These are phyloP conservation scores for Adrianichthys oophorus DNA, from an alignment of 2,797 vertebrate species.

Conservation along the genomic window DNA sequence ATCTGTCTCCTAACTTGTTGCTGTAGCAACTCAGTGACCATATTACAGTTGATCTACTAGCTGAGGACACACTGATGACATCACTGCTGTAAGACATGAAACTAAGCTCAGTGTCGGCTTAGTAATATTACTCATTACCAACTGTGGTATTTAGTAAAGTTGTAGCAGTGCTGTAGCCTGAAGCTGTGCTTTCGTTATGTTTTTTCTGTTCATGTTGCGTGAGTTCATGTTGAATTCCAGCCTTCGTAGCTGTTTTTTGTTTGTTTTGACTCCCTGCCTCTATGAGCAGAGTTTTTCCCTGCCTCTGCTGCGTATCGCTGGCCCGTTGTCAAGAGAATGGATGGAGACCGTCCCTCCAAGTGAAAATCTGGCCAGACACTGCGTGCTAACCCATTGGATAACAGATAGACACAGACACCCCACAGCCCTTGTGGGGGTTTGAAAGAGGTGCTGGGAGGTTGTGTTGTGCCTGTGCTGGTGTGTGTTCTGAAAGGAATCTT, in stretches of 20 bases:
- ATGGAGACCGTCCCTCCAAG: conserved; percentile 86
- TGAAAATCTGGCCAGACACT: conserved; percentile 89
- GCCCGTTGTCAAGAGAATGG: conserved; percentile 93
- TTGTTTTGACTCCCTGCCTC: conserved; percentile 50
- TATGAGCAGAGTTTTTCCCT: conserved; percentile 70
- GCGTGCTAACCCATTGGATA: conserved; percentile 91
- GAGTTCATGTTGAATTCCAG: no score
- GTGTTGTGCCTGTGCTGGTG: conserved; percentile 69
- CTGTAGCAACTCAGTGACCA: no score
- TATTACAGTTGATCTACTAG: no score
- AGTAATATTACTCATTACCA: no score
- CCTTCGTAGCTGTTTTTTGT: not conserved
- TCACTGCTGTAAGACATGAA: no score
- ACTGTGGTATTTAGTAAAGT: no score
- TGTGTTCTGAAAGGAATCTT: conserved; percentile 79
- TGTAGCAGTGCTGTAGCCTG: no score
- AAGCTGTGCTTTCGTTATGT: not conserved
- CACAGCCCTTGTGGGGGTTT: conserved; percentile 91
- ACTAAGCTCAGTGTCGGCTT: no score
- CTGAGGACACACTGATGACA: no score
- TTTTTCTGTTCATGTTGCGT: conserved; percentile 9
- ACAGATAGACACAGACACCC: conserved; percentile 89
- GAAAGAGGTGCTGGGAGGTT: conserved; percentile 66
- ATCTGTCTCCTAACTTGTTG: no score
- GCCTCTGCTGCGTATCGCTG: conserved; percentile 77